Conservation (phyloP, 2,113 vertebrate species). For the Pangasianodon hypophthalmus region DNA sequence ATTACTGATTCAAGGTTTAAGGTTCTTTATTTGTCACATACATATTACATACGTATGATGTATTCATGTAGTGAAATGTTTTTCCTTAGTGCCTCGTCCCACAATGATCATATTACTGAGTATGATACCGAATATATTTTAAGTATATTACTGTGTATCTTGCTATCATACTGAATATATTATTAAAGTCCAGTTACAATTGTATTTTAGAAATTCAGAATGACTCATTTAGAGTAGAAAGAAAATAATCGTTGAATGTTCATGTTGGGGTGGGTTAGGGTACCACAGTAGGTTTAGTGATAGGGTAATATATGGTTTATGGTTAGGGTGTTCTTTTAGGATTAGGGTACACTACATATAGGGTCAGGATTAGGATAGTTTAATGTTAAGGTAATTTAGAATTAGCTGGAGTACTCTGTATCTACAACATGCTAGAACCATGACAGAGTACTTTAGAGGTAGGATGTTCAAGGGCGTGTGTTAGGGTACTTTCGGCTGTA, state of each 20-base stretch:
- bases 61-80: no score
- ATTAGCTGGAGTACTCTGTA: not conserved
- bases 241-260: not conserved
- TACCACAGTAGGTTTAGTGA: not conserved
- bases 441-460: no score
- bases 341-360: not conserved
- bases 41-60: no score
- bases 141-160: not conserved
- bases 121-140: not conserved
- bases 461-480: not conserved
- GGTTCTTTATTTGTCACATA: no score
- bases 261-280: not conserved
- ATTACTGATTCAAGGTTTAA: no score
- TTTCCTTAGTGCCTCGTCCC: no score
- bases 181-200: no score
- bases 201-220: not conserved
- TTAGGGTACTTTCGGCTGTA: not conserved
- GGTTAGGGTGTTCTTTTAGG: not conserved
- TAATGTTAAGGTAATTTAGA: not conserved
- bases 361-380: not conserved
- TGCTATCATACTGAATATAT: no score
- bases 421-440: not conserved
- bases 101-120: not conserved
- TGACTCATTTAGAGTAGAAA: not conserved
- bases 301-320: not conserved